Base-by-base conservation (phyloP, 1,140 invertebrate species). In the Pteromalus puparum region DNA sequence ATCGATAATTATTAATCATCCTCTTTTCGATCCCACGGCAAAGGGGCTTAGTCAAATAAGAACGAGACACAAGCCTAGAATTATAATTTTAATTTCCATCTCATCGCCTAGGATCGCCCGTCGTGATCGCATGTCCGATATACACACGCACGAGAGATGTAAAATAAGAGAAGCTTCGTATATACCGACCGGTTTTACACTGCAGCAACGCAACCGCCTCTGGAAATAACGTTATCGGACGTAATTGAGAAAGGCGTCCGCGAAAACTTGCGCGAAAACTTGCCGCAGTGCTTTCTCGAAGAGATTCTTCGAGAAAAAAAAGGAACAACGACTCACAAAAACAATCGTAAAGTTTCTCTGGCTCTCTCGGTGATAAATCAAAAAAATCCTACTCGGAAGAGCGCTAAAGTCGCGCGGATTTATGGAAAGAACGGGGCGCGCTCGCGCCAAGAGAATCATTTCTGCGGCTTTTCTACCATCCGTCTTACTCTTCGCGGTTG, bases 401-500 rank as follows among this genome's bases (percentile, higher is more conserved):
- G 46, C 77, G 74, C 18, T 65, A 86, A 83, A 68, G 46, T 82
- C 79, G 46, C 46, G 76, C 82, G 61, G 77, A 61, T 74, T 81
- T 77, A 83, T 80, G 82, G 67, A 77, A 80, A 67, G 26, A 24
- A 21, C 48, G 34, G 68, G n/a, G n/a, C n/a, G n/a, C n/a, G n/a
- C n/a, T n/a, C 46, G 61, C 68, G 42, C 0, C 18, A 61, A 34
- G 81, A 86, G 74, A 81, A 86, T 72, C 80, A 78, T 48, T 28
- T 30, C 75, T 46, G 12, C 67, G 42, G 70, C 80, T 80, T 82
- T 81, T 85, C 86, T 86, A 67, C 76, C 87, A 87, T 88, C 87
- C 86, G 87, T 89, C 88, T 87, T 89, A 83, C 76, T 87, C 24
- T 26, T 26, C 53, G 28, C 34, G 2, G 38, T 70, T 70, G 65